Conservation (phyloP, 1,140 invertebrate species). For the Wasmannia auropunctata region DNA sequence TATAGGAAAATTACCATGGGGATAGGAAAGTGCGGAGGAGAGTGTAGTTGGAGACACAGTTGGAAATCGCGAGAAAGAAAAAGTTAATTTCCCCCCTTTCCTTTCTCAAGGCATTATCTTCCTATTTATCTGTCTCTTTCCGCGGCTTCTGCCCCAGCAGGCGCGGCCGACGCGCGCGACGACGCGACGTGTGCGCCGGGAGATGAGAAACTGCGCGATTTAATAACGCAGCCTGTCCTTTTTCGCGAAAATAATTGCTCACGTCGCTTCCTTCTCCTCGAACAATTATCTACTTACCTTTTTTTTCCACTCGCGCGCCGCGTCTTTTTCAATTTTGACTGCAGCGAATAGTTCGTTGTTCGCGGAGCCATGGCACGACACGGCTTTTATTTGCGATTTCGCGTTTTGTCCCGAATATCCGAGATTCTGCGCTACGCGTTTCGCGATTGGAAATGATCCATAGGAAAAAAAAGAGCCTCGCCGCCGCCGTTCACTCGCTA, state of each 20-base stretch:
- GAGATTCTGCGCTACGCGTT: conserved; percentile 14
- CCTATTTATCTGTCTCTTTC: conserved; percentile 61
- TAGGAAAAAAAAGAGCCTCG: conserved; percentile 7
- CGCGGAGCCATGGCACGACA: not conserved
- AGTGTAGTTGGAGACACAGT: not conserved
- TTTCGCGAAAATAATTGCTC: conserved; percentile 67
- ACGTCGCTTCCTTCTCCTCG: conserved; percentile 18
- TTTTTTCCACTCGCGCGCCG: not conserved
- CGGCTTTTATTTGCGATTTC: conserved; percentile 58
- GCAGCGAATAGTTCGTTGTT: not conserved
- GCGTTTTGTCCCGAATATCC: conserved; percentile 42
- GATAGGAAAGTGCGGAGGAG: conserved; percentile 1
- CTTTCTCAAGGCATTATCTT: conserved; percentile 55
- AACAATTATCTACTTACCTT: conserved; percentile 47
- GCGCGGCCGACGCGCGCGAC: not conserved
- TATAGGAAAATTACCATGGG: conserved; percentile 23
- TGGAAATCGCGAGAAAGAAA: conserved; percentile 50
- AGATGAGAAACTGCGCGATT: conserved; percentile 66
- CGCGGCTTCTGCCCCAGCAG: not conserved
- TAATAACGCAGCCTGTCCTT: conserved; percentile 62
- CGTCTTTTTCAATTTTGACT: conserved; percentile 39
- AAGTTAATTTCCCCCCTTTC: conserved; percentile 60
- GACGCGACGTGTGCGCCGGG: conserved; percentile 7
- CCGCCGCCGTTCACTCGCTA: not conserved
- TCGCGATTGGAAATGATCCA: conserved; percentile 55